Evolutionary conservation across 2,113 vertebrate species (phyloP).

Genomic region (Laticauda laticaudata): DNA sequence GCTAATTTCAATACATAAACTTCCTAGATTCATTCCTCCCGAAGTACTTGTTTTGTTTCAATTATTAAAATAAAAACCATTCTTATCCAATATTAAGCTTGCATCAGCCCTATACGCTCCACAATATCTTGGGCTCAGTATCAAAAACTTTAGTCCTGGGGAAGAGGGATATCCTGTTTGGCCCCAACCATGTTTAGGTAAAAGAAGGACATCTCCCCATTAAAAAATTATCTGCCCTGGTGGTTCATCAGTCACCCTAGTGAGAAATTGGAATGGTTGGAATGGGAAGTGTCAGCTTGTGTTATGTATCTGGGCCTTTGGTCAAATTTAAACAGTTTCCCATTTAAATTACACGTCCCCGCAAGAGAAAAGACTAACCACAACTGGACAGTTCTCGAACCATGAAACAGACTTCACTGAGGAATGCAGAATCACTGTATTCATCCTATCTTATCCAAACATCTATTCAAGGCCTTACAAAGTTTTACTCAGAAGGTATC

Average conservation of each 20-base stretch:
- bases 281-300: not conserved
- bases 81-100: not conserved
- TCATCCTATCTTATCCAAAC: not conserved
- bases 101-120: not conserved
- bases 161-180: not conserved
- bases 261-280: not conserved
- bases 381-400: not conserved
- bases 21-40: not conserved
- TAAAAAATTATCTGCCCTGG: not conserved
- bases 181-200: not conserved
- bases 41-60: not conserved
- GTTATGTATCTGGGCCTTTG: not conserved
- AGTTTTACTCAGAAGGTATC: slow-evolving; percentile 12
- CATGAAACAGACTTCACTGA: not conserved
- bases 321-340: not conserved
- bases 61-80: not conserved
- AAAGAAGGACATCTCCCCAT: not conserved
- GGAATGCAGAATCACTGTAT: not conserved
- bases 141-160: not conserved
- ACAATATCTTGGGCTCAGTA: not conserved
- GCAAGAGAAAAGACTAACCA: not conserved
- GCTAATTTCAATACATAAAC: not conserved
- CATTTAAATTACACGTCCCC: not conserved
- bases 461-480: not conserved
- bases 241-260: not conserved